Evolutionary conservation across 2,888 invertebrate species (phyloP), one percentile per base, ranked within the genome.

Genomic region (Prosopocoilus inquinatus): DNA sequence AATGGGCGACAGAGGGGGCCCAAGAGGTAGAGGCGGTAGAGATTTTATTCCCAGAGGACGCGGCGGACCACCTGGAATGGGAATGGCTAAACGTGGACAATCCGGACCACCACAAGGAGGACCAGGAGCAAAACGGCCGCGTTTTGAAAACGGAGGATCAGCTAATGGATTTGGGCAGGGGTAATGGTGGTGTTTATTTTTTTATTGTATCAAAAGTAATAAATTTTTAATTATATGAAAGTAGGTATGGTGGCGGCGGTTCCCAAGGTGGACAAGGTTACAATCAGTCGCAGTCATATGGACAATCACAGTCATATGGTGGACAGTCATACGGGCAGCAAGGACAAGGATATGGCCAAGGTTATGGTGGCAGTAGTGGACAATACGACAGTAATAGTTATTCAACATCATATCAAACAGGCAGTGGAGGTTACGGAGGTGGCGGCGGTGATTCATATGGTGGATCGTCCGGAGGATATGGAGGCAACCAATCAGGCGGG

Each of bases 151-250:
- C 53, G 45, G 49, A 3, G 57, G 52, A 9, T 49, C 57, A 15
- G 12, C 52, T 12, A 57, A 57, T 36, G 57, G 57, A 45, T 57
- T 57, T 52, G 57, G 57, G 13, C 57, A 57, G 13, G 51, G 57
- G 41, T 57, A 49, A 15, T 20, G 7, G 20, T 5, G 20, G 20
- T 20, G 20, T 20, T 28, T 28, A 28, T 5, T 28, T 28, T 5
- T 28, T 28, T 16, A 16, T 28, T 28, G 20, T 28, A 28, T 5
- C 1, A 28, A 28, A 28, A 28, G 20, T 28, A 28, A 5, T 5
- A 28, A 28, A 2, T 28, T 3, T 28, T 28, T 28, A 7, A 4
- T 28, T 5, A 3, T 5, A 3, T 28, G 5, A 28, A 28, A 5
- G 7, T 28, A 28, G 20, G 7, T 28, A 28, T 28, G 20, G 41